Percentiles rank a stretch among this genome's conserved stretches.
These are phyloP conservation scores for Ceratoteleas bidentatus DNA, from an alignment of 1,140 invertebrate genomes.

Conservation along the genomic window DNA sequence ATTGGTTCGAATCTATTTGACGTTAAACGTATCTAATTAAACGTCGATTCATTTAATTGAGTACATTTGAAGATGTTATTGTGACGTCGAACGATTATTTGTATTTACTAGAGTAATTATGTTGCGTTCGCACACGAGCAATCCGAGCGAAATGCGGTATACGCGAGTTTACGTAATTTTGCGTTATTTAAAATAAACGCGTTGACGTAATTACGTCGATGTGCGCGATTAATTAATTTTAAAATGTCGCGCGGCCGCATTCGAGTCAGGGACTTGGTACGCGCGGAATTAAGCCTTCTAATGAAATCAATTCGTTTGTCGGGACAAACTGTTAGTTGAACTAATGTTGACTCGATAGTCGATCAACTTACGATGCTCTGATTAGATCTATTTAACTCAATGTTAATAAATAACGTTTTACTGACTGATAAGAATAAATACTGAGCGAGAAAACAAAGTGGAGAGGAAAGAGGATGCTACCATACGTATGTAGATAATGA, in stretches of 20 bases:
- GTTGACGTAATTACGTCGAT: neutral
- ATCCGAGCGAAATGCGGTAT: neutral
- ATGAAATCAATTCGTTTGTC: too few species aligned
- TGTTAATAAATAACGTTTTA: too few species aligned
- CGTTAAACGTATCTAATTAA: slow-evolving; percentile 38
- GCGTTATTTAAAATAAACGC: neutral
- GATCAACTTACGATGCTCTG: too few species aligned
- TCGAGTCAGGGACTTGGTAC: neutral
- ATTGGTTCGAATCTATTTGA: slow-evolving; percentile 24
- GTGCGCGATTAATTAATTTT: neutral
- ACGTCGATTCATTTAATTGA: slow-evolving; percentile 32
- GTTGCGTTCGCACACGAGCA: neutral
- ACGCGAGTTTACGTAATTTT: neutral
- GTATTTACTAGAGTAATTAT: slow-evolving; percentile 22
- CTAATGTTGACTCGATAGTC: too few species aligned
- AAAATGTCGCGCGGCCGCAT: neutral
- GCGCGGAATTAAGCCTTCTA: neutral
- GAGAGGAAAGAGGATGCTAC: too few species aligned
- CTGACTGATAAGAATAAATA: too few species aligned
- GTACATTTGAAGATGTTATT: slow-evolving; percentile 30
- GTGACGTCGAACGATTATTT: slow-evolving; percentile 21
- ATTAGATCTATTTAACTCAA: too few species aligned
- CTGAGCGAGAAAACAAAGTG: too few species aligned
- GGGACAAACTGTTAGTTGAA: too few species aligned
- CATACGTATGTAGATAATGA: too few species aligned